Conservation (phyloP, 2,113 vertebrate species). For the Misgurnus mizolepis region DNA sequence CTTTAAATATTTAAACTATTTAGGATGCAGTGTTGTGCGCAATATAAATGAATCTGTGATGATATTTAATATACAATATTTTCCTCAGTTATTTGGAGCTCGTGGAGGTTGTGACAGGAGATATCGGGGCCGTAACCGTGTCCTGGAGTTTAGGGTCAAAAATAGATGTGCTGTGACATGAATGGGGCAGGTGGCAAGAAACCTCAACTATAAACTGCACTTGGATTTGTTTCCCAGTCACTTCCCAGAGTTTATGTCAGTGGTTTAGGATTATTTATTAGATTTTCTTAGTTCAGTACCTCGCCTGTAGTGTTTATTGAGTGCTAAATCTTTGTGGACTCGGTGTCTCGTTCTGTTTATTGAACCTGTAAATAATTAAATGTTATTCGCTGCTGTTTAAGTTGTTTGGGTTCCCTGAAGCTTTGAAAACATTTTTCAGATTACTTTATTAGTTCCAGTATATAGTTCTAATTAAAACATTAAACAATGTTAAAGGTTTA, state of each 20-base stretch:
- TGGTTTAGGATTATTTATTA: background rate
- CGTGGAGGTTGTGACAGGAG: slow-evolving; percentile 9
- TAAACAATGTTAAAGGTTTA: background rate
- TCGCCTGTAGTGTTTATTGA: background rate
- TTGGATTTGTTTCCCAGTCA: background rate
- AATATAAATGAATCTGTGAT: background rate
- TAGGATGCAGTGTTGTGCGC: background rate
- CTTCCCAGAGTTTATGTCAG: background rate
- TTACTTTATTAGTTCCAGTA: background rate
- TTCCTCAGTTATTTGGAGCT: background rate
- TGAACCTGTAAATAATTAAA: too few relatives aligned
- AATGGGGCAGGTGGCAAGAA: slow-evolving; percentile 37
- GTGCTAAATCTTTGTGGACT: background rate
- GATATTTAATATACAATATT: background rate
- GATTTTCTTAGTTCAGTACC: background rate
- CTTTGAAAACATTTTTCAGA: too few relatives aligned
- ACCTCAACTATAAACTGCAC: slow-evolving; percentile 7
- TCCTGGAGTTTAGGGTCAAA: slow-evolving; percentile 36
- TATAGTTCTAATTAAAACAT: background rate
- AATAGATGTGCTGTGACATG: slow-evolving; percentile 47
- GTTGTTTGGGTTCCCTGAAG: too few relatives aligned
- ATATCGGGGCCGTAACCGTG: slow-evolving; percentile 7
- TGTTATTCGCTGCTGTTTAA: too few relatives aligned
- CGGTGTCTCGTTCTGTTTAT: background rate
- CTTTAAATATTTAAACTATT: too few relatives aligned